A percentile compares a stretch with the other conserved stretches of the same genome.
Conservation (phyloP, 2,113 vertebrate species). For the Heliornis fulica region DNA sequence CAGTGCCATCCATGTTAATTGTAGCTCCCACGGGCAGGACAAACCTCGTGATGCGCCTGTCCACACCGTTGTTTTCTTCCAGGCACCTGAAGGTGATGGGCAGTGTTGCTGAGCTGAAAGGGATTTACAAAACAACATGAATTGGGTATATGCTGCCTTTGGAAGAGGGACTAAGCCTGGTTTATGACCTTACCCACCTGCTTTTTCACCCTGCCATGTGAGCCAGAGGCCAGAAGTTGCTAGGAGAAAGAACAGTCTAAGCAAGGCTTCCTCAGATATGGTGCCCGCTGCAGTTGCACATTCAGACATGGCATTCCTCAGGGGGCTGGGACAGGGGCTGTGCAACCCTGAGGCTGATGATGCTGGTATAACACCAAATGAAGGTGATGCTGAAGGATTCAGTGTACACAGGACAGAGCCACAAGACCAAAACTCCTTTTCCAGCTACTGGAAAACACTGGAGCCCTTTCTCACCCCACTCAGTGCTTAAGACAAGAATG, state of each 20-base stretch:
- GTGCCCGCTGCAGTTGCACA: not conserved
- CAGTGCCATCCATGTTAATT: slow-evolving; percentile 97
- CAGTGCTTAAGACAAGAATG: not conserved
- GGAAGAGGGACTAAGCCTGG: not conserved
- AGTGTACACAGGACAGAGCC: not conserved
- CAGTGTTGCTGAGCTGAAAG: slow-evolving; percentile 89
- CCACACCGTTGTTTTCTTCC: slow-evolving; percentile 91
- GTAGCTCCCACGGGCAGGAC: slow-evolving; percentile 94
- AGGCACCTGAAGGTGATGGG: slow-evolving; percentile 96
- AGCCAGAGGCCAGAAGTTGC: slow-evolving; percentile 50
- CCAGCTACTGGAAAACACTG: not conserved
- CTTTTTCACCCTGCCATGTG: slow-evolving; percentile 43
- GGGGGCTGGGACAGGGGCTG: not conserved
- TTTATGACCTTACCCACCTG: slow-evolving; percentile 17
- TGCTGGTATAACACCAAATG: not conserved
- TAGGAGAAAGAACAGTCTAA: slow-evolving; percentile 27
- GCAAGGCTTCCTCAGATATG: slow-evolving; percentile 8
- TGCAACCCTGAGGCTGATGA: not conserved
- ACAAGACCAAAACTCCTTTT: not conserved
- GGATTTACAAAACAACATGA: not conserved
- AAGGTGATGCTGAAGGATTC: not conserved
- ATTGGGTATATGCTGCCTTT: not conserved
- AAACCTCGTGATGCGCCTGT: slow-evolving; percentile 92
- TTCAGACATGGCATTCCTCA: not conserved
- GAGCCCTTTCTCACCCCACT: not conserved